phyloP scores from a whole-genome alignment of 64 coral and sea anemone species.

The Montipora foliosa region DNA sequence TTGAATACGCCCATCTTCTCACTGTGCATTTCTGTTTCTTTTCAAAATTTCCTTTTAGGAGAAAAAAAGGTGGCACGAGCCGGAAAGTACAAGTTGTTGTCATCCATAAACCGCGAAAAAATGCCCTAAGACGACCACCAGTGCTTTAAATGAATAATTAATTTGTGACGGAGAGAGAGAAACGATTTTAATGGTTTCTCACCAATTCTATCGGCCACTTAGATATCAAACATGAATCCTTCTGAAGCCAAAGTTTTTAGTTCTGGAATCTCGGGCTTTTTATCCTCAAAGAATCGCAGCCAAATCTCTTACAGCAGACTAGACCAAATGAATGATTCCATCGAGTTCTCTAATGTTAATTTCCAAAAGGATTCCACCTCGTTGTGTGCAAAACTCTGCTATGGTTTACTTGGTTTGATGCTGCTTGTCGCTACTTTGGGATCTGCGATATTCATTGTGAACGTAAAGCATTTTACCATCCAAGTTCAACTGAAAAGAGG shows the following conservation, averaged over 20 bases:
- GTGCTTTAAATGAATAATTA: slow-evolving; percentile 29
- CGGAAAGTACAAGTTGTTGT: neutral
- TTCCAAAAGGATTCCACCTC: slow-evolving; percentile 31
- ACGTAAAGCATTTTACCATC: slow-evolving; percentile 11
- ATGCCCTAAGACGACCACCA: slow-evolving; percentile 9
- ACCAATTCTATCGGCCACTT: neutral
- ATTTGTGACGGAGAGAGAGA: neutral
- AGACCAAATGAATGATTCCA: slow-evolving; percentile 1
- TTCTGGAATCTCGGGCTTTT: neutral
- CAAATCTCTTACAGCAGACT: slow-evolving; percentile 19
- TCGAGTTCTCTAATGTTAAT: slow-evolving; percentile 42
- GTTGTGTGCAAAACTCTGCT: slow-evolving; percentile 8
- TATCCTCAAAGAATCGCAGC: slow-evolving; percentile 18
- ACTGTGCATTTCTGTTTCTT: neutral
- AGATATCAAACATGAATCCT: slow-evolving; percentile 3
- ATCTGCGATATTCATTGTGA: neutral
- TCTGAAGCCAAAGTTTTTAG: slow-evolving; percentile 35
- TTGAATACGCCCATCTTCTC: too few species aligned
- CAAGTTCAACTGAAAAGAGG: slow-evolving; percentile 18
- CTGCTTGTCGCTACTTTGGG: neutral
- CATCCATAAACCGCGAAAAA: slow-evolving; percentile 2
- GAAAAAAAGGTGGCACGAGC: neutral
- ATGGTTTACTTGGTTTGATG: slow-evolving; percentile 1
- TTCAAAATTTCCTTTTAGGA: too few species aligned
- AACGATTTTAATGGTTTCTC: neutral